phyloP scores from a whole-genome alignment of 2,797 vertebrate genomes.

The Tragelaphus oryx region DNA sequence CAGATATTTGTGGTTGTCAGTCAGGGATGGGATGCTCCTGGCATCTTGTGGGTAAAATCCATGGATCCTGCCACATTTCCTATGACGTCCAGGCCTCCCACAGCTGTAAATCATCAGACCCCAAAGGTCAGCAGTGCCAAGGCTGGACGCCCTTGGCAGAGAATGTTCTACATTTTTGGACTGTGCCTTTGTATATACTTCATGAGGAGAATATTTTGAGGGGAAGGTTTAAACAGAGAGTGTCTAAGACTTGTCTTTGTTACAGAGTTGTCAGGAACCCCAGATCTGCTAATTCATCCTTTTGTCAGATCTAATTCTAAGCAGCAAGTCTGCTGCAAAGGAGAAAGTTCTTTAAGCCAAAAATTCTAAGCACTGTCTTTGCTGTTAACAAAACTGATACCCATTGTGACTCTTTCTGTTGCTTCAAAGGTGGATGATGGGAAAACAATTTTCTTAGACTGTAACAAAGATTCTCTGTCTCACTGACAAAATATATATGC shows the following conservation, averaged over 20 bases:
- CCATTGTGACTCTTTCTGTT: neutral
- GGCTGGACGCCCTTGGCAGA: neutral
- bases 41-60: neutral
- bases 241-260: neutral
- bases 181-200: neutral
- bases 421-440: neutral
- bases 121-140: neutral
- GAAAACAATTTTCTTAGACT: neutral
- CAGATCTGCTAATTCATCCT: neutral
- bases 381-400: neutral
- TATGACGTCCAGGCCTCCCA: rapidly evolving
- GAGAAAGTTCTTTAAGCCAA: neutral
- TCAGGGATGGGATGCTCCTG: neutral
- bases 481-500: neutral
- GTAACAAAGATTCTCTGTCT: neutral
- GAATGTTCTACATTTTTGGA: neutral
- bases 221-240: neutral
- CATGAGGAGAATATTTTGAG: neutral
- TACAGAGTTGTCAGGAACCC: neutral
- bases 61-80: no score
- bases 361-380: neutral
- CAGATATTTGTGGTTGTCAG: neutral
- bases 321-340: neutral
- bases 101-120: neutral
- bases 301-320: neutral